Evolutionary conservation across 1,140 invertebrate genomes (phyloP).

Genomic region (Halictus rubicundus): DNA sequence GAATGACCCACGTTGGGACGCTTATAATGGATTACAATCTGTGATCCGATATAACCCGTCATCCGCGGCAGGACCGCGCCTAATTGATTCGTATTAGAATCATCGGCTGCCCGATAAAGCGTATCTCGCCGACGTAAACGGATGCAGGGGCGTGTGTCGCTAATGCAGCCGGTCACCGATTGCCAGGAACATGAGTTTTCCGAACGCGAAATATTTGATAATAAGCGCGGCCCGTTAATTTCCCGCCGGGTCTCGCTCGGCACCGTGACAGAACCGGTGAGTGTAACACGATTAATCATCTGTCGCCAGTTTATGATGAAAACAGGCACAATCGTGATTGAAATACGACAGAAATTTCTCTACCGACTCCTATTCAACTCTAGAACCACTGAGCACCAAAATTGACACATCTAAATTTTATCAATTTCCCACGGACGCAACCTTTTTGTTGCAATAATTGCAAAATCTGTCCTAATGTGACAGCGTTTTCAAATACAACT

Average conservation of each 20-base stretch:
- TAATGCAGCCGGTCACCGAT: not conserved
- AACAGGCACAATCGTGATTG: not conserved
- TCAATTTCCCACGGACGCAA: no score
- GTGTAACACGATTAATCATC: not conserved
- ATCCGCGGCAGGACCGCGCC: not conserved
- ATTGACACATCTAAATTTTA: no score
- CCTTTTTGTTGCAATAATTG: no score
- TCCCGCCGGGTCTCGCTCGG: not conserved
- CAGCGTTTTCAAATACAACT: no score
- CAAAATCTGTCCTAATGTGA: no score
- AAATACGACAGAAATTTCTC: not conserved
- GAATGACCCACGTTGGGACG: constrained; percentile 26
- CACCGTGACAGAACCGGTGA: constrained; percentile 8
- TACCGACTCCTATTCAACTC: not conserved
- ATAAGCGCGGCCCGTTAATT: constrained; percentile 2
- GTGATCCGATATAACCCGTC: constrained; percentile 36
- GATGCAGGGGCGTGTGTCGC: not conserved
- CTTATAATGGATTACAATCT: constrained; percentile 49
- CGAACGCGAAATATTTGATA: not conserved
- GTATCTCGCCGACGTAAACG: not conserved
- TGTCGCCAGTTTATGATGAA: not conserved
- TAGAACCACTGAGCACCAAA: no score
- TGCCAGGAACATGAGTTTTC: not conserved
- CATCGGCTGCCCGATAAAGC: not conserved
- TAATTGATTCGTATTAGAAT: constrained; percentile 26